Base-by-base conservation (phyloP, 2,797 vertebrate species). In the Glyptemys insculpta region DNA sequence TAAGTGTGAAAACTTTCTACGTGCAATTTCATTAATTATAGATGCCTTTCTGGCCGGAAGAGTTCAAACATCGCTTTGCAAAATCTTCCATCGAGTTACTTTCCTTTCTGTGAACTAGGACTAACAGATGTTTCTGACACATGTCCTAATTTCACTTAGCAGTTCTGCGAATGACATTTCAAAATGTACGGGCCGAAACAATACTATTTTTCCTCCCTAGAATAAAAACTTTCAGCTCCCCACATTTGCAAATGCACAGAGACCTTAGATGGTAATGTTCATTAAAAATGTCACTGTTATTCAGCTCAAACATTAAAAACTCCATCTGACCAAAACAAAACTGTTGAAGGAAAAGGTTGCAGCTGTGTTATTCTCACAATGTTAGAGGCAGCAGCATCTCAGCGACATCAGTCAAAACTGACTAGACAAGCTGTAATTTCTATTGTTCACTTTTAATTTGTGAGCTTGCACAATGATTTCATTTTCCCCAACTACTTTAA, bases 1-100 rank as follows among this genome's bases (percentile, higher is more conserved):
- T 89, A 98, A 98, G 97, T 97, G 97, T 96, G 97, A 97, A 97
- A 98, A 98, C 97, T 98, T 98, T 97, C 92, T 98, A 94, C 84
- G 83, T 95, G 93, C 95, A 97, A 91, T 96, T 97, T 97, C 96
- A 96, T 97, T 98, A 96, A 98, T 98, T 97, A 97, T 96, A 96
- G 97, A 97, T 95, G 92, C 80, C 97, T 97, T 90, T 96, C 96
- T 97, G 97, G 81, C 93, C 94, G 86, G 94, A 96, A 95, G 92
- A 98, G 95, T 95, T 97, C 95, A 97, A 97, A 94, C 31, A 59
- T 82, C 95, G 89, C 92, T 97, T 95, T 93, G 84, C 81, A 90
- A 91, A 83, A 97, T 94, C 90, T 83, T 96, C 91, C 86, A 85
- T 27, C 3, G 50, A 79, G 79, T 91, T 96, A 89, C 92, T 97